Conservation (phyloP, 2,113 vertebrate species). For the Lichenostomus cassidix region DNA sequence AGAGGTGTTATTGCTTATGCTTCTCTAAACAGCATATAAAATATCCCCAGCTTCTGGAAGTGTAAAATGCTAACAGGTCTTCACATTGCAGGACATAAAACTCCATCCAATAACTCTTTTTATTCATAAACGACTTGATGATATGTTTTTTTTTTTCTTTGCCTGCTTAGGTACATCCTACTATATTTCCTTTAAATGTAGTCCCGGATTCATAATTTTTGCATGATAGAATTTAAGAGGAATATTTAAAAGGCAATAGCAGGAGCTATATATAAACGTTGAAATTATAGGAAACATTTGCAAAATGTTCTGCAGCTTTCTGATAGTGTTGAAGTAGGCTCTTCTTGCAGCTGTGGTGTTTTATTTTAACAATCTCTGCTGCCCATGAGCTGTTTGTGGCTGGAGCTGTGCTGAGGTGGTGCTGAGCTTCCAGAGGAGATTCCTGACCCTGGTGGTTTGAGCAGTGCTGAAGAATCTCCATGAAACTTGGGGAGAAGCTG, state of each 20-base stretch:
- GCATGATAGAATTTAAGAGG: slow-evolving; percentile 2
- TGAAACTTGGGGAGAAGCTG: slow-evolving; percentile 36
- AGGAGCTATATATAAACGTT: background rate
- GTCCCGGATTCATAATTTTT: slow-evolving; percentile 30
- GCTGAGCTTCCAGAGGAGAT: background rate
- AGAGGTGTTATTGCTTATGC: background rate
- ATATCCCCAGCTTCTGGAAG: slow-evolving; percentile 30
- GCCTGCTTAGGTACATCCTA: background rate
- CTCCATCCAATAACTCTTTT: slow-evolving; percentile 28
- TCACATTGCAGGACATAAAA: slow-evolving; percentile 56
- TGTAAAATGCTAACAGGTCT: slow-evolving; percentile 53
- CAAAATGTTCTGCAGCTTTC: background rate
- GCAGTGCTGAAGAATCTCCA: background rate
- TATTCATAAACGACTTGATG: slow-evolving; percentile 37
- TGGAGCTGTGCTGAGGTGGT: background rate
- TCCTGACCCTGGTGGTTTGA: background rate
- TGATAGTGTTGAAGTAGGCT: background rate
- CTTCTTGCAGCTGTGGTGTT: background rate
- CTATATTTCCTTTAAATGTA: slow-evolving; percentile 41
- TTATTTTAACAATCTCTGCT: background rate
- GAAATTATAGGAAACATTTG: slow-evolving; percentile 34
- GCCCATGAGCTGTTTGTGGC: background rate
- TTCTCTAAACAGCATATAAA: slow-evolving; percentile 34
- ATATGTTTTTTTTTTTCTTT: background rate
- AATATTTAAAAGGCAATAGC: background rate